Percentiles rank a stretch among this genome's conserved stretches.
Conservation (phyloP, 92 coral and sea anemone species). For the Umimayanthus chanpuru region DNA sequence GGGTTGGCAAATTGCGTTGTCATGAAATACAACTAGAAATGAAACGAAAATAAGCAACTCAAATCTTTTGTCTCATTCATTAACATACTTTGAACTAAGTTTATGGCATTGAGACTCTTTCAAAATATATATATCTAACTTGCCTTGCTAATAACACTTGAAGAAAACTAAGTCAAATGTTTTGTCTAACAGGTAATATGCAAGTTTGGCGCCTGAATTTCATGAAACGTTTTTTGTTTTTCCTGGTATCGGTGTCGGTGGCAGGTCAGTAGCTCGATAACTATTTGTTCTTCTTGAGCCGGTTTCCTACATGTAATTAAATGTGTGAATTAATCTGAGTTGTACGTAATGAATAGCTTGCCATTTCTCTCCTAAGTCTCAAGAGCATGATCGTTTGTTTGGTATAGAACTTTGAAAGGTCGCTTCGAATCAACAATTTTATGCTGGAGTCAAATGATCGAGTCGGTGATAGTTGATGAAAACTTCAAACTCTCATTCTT, state of each 20-base stretch:
- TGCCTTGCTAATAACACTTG: not conserved
- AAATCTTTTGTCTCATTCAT: not conserved
- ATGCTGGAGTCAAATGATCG: too few relatives aligned
- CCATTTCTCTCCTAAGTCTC: too few relatives aligned
- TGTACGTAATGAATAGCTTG: too few relatives aligned
- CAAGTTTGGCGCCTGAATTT: not conserved
- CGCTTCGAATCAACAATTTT: too few relatives aligned
- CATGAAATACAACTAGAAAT: too few relatives aligned
- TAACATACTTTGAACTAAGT: not conserved
- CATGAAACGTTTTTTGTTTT: not conserved
- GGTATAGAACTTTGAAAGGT: too few relatives aligned
- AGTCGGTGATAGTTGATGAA: too few relatives aligned
- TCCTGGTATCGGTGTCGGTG: not conserved
- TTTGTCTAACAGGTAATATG: not conserved
- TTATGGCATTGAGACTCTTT: not conserved
- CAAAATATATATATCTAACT: not conserved
- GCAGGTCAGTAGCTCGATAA: too few relatives aligned
- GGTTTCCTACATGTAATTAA: not conserved
- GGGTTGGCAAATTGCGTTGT: not conserved
- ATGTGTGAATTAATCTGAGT: not conserved
- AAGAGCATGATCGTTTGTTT: too few relatives aligned
- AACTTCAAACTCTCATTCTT: too few relatives aligned
- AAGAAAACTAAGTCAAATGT: not conserved
- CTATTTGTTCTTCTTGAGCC: not conserved
- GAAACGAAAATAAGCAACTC: not conserved